Conservation (phyloP, 2,888 invertebrate genomes). For the Tetropium fuscum region DNA sequence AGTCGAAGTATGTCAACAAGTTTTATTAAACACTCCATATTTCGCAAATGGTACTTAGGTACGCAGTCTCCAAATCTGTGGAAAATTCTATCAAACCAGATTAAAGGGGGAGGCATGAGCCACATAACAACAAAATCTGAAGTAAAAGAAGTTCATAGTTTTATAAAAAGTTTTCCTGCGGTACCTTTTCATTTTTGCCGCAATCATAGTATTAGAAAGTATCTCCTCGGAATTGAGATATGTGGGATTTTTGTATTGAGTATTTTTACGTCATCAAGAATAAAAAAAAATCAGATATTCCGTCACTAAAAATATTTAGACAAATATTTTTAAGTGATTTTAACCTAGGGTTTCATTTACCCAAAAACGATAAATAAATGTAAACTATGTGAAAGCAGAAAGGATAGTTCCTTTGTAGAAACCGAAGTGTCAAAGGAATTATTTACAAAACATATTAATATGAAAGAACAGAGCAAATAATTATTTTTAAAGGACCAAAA, state of each 20-base stretch:
- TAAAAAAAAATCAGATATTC: conserved; percentile 1
- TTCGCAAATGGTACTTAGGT: no score
- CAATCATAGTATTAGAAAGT: conserved; percentile 10
- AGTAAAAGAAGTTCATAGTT: conserved; percentile 11
- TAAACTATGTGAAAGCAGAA: conserved; percentile 15
- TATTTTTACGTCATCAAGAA: conserved; percentile 4
- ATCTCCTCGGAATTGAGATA: conserved; percentile 23
- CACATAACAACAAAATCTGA: conserved; percentile 4
- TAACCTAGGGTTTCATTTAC: conserved; percentile 24
- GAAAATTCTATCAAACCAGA: conserved; percentile 8
- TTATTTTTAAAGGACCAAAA: conserved; percentile 15
- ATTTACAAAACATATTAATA: conserved; percentile 10
- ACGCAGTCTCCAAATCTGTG: conserved; percentile 3
- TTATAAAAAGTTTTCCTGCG: conserved; percentile 9
- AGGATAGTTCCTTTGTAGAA: conserved; percentile 11
- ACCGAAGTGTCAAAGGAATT: conserved; percentile 3
- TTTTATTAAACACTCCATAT: no score
- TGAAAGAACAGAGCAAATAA: conserved; percentile 17
- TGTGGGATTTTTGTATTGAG: conserved; percentile 15
- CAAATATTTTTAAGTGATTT: conserved; percentile 19
- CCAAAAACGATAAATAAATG: conserved; percentile 17
- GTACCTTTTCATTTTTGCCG: conserved; percentile 24
- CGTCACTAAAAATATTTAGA: conserved; percentile 8
- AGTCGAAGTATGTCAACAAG: no score
- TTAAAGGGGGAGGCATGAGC: conserved; percentile 4